Evolutionary conservation across 1,140 invertebrate species (phyloP), one percentile per base, ranked within the genome.

Genomic region (Colletes gigas): DNA sequence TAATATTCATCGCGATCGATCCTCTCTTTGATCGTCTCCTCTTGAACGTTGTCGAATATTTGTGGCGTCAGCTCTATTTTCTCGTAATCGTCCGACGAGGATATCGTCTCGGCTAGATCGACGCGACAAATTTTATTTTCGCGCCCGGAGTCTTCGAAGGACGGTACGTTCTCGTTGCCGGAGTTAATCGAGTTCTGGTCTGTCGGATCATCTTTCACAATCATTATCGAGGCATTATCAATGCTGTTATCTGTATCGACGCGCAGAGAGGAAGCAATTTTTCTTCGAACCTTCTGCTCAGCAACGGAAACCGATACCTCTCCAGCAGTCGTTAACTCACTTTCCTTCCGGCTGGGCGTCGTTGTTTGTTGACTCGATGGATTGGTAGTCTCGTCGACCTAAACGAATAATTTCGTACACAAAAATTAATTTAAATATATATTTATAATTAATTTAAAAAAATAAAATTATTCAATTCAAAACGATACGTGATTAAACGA

Each of bases 21-120:
- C 7, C 7, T 60, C 9, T 67, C n/a, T 0, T 66, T 59, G 12
- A 21, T 19, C 14, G 39, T 2, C 9, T 41, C 67, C 3, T 19
- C 10, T 0, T 3, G 59, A 4, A 15, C 6, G 7, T 15, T 21
- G 10, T 1, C 19, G 12, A 8, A 14, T 9, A 9, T 39, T 39
- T 54, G 6, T 9, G 15, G 3, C 8, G 7, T 17, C 30, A 78
- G 6, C 17, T 82, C 68, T 54, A 86, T 85, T 14, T 10, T 71
- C 52, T 86, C 84, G 30, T 86, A 86, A 19, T 85, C 83, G 66
- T 73, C 54, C 14, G 72, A 81, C 0, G 60, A 14, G 14, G 50
- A 62, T n/a, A 0, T 52, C 19, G 54, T 65, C 17, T 44, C 41
- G 52, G 41, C 62, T 62, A 19, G 57, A 30, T 67, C 39, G 12